phyloP scores from a whole-genome alignment of 1,140 invertebrate genomes.

The Anastrepha obliqua region DNA sequence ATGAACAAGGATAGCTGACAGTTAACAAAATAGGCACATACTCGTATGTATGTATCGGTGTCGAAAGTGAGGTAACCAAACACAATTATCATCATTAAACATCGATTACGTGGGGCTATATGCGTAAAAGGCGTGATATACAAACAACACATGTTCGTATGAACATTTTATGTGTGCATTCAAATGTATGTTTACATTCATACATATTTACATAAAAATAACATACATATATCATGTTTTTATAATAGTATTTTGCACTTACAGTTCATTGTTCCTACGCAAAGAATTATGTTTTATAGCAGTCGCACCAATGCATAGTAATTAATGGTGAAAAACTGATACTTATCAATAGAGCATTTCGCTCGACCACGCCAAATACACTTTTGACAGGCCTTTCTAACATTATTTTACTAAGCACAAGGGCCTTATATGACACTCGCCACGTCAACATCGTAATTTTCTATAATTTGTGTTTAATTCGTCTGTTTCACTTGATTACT shows the following conservation, averaged over 20 bases:
- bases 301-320: not conserved
- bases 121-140: slow-evolving; percentile 43
- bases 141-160: not conserved
- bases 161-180: slow-evolving; percentile 4
- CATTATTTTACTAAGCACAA: not conserved
- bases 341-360: slow-evolving; percentile 14
- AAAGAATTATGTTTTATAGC: not conserved
- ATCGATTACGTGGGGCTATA: not conserved
- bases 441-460: not conserved
- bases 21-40: not conserved
- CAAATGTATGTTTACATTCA: not conserved
- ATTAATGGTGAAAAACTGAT: slow-evolving; percentile 38
- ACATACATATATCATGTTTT: not conserved
- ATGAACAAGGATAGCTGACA: not conserved
- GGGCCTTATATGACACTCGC: not conserved
- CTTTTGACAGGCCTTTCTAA: slow-evolving; percentile 6
- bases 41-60: not conserved
- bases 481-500: not conserved
- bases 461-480: slow-evolving; percentile 6
- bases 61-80: slow-evolving; percentile 4
- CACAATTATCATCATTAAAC: slow-evolving; percentile 47
- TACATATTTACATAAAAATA: not conserved
- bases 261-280: not conserved
- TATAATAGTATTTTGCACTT: not conserved
- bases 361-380: not conserved